Conservation (phyloP, 2,888 invertebrate genomes). For the Microchrysa polita region DNA sequence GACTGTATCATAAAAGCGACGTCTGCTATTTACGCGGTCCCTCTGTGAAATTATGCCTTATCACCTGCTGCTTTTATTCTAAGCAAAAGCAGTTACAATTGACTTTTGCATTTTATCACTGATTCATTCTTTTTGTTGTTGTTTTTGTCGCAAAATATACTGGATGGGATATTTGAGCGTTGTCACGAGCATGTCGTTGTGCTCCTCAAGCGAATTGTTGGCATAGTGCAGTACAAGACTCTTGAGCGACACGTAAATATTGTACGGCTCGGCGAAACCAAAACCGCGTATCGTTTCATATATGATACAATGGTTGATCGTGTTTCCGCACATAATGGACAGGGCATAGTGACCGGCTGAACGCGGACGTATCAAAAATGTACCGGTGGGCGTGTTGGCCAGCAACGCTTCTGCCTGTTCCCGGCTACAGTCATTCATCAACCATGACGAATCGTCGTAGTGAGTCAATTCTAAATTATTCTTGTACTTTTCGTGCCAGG, state of each 20-base stretch:
- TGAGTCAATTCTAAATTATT: constrained; percentile 72
- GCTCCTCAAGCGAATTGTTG: constrained; percentile 90
- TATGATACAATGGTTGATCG: constrained; percentile 93
- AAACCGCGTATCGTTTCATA: constrained; percentile 86
- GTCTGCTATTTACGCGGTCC: no score
- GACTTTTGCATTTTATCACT: no score
- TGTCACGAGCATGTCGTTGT: constrained; percentile 89
- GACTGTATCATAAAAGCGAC: no score
- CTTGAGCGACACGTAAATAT: constrained; percentile 87
- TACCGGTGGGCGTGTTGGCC: constrained; percentile 82
- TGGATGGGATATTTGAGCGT: constrained; percentile 84
- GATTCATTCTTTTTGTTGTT: constrained; percentile 46
- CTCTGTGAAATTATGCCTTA: no score
- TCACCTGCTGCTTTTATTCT: no score
- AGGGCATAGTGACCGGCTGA: constrained; percentile 85
- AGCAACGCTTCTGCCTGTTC: constrained; percentile 81
- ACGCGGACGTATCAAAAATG: constrained; percentile 91
- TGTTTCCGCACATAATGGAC: constrained; percentile 86
- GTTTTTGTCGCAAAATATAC: constrained; percentile 60
- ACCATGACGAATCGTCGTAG: constrained; percentile 81
- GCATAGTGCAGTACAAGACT: constrained; percentile 93
- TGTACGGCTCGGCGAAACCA: constrained; percentile 95
- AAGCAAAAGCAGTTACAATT: no score
- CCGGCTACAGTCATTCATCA: constrained; percentile 79
- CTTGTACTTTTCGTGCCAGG: constrained; percentile 64